Evolutionary conservation across 2,113 vertebrate species (phyloP), one percentile per base, ranked within the genome.

Genomic region (Anguilla rostrata): DNA sequence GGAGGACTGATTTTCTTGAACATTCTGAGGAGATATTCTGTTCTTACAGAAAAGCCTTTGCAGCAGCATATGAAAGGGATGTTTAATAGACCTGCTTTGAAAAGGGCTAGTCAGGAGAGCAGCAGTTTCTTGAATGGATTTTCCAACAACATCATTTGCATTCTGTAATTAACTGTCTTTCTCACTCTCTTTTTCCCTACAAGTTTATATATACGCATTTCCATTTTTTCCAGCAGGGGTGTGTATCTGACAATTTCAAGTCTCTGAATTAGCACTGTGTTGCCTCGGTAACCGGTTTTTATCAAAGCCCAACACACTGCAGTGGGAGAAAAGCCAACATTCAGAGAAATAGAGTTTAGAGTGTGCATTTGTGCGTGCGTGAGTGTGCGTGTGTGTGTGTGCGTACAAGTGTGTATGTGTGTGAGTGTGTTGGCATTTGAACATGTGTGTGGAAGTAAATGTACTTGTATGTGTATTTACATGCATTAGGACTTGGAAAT

Each of bases 141-240:
- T 88, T 91, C 89, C 92, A 93, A 94, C 93, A 94, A 87, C 91
- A 92, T 94, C 29, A 95, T 95, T 95, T 95, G 94, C 94, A 95
- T 95, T 94, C 91, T 90, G 90, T 94, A 95, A 95, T 95, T 94
- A 95, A 93, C 93, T 93, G 92, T 94, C 92, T 93, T 88, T 91
- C 84, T 86, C 78, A 39, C 82, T n/a, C 86, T 87, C 83, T 78
- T 71, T 49, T 60, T 40, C 6, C 85, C 81, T 78, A 84, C 85
- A 84, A 78, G 78, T 85, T 57, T 40, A 81, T 53, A 53, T 53
- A 53, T 53, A 53, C 12, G 12, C 12, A 53, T 82, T 56, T 34
- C 34, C 34, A 34, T 86, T 39, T 80, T 85, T 82, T 83, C 43
- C 43, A 82, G 53, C 84, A 16, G 71, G 88, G 89, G 83, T 90